Evolutionary conservation across 1,140 invertebrate species (phyloP).

Genomic region (Anoplolepis gracilipes): DNA sequence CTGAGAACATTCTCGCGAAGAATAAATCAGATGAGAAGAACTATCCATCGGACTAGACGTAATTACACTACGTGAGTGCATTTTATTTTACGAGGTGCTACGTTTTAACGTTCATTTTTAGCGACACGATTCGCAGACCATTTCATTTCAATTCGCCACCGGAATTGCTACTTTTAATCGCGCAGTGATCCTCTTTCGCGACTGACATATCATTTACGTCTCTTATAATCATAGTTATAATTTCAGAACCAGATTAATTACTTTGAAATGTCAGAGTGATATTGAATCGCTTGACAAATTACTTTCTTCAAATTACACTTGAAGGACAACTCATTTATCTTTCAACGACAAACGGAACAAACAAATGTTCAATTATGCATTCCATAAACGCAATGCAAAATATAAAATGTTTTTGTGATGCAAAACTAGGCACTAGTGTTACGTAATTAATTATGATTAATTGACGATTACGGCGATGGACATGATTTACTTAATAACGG

Average conservation of each 20-base stretch:
- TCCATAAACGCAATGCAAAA: not conserved
- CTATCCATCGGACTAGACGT: not conserved
- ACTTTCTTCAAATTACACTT: not conserved
- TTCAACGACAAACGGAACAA: not conserved
- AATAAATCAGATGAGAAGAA: constrained; percentile 14
- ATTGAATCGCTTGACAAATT: constrained; percentile 7
- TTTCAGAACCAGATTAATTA: constrained; percentile 18
- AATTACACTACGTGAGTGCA: constrained; percentile 14
- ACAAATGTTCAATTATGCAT: not conserved
- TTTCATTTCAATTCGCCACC: not conserved
- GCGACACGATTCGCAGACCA: not conserved
- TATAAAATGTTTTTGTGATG: constrained; percentile 1
- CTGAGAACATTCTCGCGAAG: constrained; percentile 75
- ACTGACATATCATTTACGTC: not conserved
- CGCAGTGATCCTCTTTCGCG: not conserved
- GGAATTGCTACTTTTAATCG: not conserved
- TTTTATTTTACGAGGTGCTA: constrained; percentile 15
- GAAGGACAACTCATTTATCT: not conserved
- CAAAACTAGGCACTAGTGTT: constrained; percentile 26
- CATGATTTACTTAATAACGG: constrained; percentile 6
- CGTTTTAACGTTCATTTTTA: constrained; percentile 9
- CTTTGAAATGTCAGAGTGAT: not conserved
- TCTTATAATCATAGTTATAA: constrained; percentile 1
- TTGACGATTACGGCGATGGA: constrained; percentile 18
- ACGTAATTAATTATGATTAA: constrained; percentile 31